Conservation (phyloP, 1,140 invertebrate species). For the Heliothis subflexa region DNA sequence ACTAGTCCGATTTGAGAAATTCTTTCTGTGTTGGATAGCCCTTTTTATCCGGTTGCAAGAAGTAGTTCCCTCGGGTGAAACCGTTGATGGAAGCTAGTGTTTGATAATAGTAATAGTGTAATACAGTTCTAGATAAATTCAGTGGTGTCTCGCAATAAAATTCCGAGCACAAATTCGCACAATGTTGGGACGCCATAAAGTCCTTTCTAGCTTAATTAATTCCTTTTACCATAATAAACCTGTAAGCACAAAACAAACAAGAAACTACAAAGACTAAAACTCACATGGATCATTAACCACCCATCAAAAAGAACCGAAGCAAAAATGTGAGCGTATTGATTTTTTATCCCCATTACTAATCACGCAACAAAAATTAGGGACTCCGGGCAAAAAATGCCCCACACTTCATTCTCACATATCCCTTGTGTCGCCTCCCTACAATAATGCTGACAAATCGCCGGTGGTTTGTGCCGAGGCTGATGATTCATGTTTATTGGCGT, state of each 20-base stretch:
- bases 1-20: too few relatives aligned
- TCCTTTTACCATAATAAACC: neutral
- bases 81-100: too few relatives aligned
- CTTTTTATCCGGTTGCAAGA: too few relatives aligned
- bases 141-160: too few relatives aligned
- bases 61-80: too few relatives aligned
- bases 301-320: neutral
- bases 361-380: conserved; percentile 13
- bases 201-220: too few relatives aligned
- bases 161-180: too few relatives aligned
- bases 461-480: conserved; percentile 63
- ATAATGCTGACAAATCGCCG: conserved; percentile 71
- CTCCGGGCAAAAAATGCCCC: conserved; percentile 25
- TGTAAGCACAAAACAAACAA: neutral
- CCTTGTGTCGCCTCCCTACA: conserved; percentile 43
- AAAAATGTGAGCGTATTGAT: conserved; percentile 12
- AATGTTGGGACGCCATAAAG: too few relatives aligned
- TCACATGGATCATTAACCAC: neutral
- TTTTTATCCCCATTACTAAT: conserved; percentile 31
- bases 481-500: conserved; percentile 70
- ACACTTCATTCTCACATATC: conserved; percentile 46
- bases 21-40: too few relatives aligned
- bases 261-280: neutral
- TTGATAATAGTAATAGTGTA: too few relatives aligned
- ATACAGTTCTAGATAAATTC: too few relatives aligned